Conservation (phyloP, 2,113 vertebrate genomes). For the Mastomys coucha region DNA sequence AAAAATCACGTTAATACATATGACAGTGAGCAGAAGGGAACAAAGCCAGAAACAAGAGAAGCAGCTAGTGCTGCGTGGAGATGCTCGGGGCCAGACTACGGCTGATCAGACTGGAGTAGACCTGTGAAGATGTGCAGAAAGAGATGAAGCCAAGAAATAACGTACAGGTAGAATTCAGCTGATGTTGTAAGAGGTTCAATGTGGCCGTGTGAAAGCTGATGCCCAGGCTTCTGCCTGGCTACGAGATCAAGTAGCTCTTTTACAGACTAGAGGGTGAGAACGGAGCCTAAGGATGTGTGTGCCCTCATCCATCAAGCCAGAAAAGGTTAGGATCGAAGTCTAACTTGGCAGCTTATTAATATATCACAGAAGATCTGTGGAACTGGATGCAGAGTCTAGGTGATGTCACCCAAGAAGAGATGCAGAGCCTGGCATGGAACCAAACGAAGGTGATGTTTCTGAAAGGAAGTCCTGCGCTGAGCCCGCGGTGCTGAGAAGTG, state of each 20-base stretch:
- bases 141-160: not conserved
- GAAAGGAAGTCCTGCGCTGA: not conserved
- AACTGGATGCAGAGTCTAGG: not conserved
- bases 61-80: not conserved
- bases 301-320: not conserved
- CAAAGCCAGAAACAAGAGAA: not conserved
- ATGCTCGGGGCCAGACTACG: not conserved
- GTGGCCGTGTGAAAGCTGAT: not conserved
- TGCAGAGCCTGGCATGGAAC: not conserved
- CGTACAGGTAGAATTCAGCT: not conserved
- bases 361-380: not conserved
- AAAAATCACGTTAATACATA: not conserved
- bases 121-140: not conserved
- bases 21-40: not conserved
- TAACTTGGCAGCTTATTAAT: not conserved
- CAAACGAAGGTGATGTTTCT: not conserved
- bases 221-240: not conserved
- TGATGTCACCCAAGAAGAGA: not conserved
- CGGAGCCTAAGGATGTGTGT: not conserved
- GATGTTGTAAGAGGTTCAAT: not conserved
- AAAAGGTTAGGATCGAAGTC: not conserved
- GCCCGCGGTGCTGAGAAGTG: not conserved
- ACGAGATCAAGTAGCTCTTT: not conserved
- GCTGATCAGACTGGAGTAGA: not conserved
- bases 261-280: not conserved